phyloP scores from a whole-genome alignment of 2,797 vertebrate genomes.

The Sebastes hopkinsi region DNA sequence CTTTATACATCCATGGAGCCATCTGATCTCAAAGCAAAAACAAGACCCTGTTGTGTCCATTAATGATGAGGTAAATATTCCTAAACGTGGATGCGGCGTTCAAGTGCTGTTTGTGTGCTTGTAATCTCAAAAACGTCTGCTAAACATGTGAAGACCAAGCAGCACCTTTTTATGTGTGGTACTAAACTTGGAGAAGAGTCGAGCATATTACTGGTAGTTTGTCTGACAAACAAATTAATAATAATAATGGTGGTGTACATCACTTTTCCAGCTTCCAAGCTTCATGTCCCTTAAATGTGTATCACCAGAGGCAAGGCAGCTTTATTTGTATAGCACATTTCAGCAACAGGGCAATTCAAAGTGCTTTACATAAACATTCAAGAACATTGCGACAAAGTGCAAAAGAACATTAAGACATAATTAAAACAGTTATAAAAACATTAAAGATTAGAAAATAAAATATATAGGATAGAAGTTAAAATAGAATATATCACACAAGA shows the following conservation, averaged over 20 bases:
- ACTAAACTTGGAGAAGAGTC: background rate
- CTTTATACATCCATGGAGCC: background rate
- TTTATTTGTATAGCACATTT: too few relatives aligned
- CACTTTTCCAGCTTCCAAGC: background rate
- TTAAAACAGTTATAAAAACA: too few relatives aligned
- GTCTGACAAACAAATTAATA: background rate
- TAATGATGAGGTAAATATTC: conserved; percentile 40
- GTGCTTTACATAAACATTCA: too few relatives aligned
- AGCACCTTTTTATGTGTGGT: too few relatives aligned
- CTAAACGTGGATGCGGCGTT: conserved; percentile 34
- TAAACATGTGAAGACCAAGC: accelerated
- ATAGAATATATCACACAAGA: too few relatives aligned
- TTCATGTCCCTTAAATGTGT: background rate
- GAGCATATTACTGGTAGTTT: background rate
- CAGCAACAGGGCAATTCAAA: too few relatives aligned
- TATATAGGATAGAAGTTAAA: too few relatives aligned
- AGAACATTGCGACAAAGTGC: too few relatives aligned
- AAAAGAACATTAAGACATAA: too few relatives aligned
- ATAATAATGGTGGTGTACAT: background rate
- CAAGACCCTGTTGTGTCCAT: conserved; percentile 3
- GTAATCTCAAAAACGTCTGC: background rate
- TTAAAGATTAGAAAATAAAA: too few relatives aligned
- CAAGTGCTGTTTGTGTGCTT: background rate
- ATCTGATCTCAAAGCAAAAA: background rate
- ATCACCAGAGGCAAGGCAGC: background rate